Percentiles rank a stretch among this genome's conserved stretches.
phyloP scores from a whole-genome alignment of 2,888 invertebrate genomes.

The Nowickia ferox region DNA sequence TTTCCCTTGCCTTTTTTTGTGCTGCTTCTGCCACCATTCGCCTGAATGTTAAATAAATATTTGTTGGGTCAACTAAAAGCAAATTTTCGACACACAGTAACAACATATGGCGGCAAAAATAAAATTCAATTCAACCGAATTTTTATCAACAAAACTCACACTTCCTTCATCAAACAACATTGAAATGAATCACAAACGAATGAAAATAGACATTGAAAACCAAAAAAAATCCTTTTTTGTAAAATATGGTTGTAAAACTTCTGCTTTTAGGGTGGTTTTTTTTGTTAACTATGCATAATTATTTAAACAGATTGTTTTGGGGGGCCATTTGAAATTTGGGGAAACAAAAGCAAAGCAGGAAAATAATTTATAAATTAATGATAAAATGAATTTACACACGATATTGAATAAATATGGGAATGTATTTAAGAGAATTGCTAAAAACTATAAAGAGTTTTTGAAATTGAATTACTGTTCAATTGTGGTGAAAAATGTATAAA shows the following conservation, averaged over 20 bases:
- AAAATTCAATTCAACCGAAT: slow-evolving; percentile 26
- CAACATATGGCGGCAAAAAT: slow-evolving; percentile 11
- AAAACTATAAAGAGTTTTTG: no score
- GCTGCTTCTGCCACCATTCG: neutral
- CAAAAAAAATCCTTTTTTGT: slow-evolving; percentile 37
- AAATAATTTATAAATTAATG: no score
- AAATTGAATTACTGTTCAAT: no score
- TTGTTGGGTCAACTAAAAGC: slow-evolving; percentile 41
- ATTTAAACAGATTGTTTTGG: slow-evolving; percentile 3
- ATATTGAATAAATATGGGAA: no score
- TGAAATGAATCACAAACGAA: slow-evolving; percentile 19
- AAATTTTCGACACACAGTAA: slow-evolving; percentile 14
- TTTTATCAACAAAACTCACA: slow-evolving; percentile 36
- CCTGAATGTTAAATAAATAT: slow-evolving; percentile 46
- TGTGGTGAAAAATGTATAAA: no score
- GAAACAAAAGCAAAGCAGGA: no score
- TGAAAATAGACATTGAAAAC: slow-evolving; percentile 28
- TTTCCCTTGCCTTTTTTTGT: neutral
- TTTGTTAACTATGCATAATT: neutral
- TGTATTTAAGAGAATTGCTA: no score
- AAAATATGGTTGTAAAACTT: slow-evolving; percentile 24
- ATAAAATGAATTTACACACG: no score
- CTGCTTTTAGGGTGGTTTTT: neutral
- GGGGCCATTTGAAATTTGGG: no score
- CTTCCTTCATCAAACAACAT: neutral